Conservation (phyloP, 2,113 vertebrate species). For the Anhinga anhinga region DNA sequence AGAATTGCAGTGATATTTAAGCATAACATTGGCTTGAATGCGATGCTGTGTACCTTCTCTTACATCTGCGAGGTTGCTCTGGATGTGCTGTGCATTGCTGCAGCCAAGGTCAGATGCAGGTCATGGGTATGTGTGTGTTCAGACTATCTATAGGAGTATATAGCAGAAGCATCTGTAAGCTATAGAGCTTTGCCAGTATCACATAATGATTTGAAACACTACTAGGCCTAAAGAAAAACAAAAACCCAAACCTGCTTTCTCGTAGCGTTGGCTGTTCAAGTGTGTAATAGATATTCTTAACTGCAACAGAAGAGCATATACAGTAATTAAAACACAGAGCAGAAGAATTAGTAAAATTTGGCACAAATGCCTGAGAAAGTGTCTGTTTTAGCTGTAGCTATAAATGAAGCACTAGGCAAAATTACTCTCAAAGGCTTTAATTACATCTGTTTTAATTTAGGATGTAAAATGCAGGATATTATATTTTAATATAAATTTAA, state of each 20-base stretch:
- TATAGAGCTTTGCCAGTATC: not conserved
- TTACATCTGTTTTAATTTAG: conserved; percentile 73
- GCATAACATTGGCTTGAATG: not conserved
- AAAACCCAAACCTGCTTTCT: not conserved
- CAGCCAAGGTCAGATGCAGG: not conserved
- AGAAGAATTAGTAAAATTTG: conserved; percentile 56
- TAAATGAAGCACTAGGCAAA: conserved; percentile 65
- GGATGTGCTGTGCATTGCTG: not conserved
- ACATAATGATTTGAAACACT: not conserved
- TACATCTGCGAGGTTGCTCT: not conserved
- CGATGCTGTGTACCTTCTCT: not conserved
- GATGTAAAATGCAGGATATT: conserved; percentile 23
- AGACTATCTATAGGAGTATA: not conserved
- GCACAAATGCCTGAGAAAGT: conserved; percentile 54
- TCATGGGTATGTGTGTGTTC: not conserved
- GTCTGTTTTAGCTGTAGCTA: conserved; percentile 54
- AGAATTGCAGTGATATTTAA: not conserved
- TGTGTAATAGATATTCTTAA: conserved; percentile 58
- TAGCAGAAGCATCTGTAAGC: not conserved
- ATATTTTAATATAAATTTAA: conserved; percentile 68
- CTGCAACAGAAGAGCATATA: conserved; percentile 41
- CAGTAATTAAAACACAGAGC: conserved; percentile 65
- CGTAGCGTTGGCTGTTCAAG: not conserved
- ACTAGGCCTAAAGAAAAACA: not conserved
- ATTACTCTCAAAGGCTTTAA: conserved; percentile 66